These are phyloP conservation scores for Homalodisca vitripennis DNA, from an alignment of 1,140 invertebrate genomes.

Conservation along the genomic window DNA sequence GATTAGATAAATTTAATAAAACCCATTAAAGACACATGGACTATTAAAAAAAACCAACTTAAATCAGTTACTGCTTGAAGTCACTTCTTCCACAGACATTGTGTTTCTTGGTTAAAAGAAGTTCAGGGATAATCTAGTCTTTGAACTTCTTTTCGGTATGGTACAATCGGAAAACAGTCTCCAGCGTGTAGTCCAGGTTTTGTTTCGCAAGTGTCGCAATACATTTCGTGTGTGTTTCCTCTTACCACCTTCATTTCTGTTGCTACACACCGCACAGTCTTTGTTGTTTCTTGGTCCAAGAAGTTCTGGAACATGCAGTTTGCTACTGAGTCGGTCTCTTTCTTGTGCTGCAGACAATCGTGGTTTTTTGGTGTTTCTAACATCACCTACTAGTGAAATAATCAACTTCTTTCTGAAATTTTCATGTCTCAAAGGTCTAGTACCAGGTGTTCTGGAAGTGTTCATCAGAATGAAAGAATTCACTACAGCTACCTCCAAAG, in stretches of 20 bases:
- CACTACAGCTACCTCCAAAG: neutral
- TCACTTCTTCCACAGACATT: too few species aligned
- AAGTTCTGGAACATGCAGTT: neutral
- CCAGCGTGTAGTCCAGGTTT: slow-evolving; percentile 27
- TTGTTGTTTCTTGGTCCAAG: slow-evolving; percentile 14
- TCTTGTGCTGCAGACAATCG: neutral
- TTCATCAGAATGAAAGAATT: neutral
- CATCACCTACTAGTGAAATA: neutral
- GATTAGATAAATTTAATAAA: too few species aligned
- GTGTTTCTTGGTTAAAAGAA: too few species aligned
- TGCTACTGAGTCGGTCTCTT: too few species aligned
- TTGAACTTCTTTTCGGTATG: slow-evolving; percentile 13
- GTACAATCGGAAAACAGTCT: slow-evolving; percentile 19
- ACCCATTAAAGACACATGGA: too few species aligned
- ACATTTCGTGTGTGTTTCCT: slow-evolving; percentile 19
- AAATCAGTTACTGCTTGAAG: too few species aligned
- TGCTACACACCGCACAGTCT: slow-evolving; percentile 23
- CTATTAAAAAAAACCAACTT: too few species aligned
- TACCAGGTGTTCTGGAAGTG: neutral
- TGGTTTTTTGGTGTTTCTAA: neutral
- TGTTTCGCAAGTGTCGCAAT: slow-evolving; percentile 7
- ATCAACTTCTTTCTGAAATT: neutral
- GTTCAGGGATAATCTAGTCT: too few species aligned
- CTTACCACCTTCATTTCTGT: neutral
- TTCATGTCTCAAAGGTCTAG: neutral